These are phyloP conservation scores for Torymus texanus DNA, from an alignment of 2,888 invertebrate genomes.

Conservation along the genomic window DNA sequence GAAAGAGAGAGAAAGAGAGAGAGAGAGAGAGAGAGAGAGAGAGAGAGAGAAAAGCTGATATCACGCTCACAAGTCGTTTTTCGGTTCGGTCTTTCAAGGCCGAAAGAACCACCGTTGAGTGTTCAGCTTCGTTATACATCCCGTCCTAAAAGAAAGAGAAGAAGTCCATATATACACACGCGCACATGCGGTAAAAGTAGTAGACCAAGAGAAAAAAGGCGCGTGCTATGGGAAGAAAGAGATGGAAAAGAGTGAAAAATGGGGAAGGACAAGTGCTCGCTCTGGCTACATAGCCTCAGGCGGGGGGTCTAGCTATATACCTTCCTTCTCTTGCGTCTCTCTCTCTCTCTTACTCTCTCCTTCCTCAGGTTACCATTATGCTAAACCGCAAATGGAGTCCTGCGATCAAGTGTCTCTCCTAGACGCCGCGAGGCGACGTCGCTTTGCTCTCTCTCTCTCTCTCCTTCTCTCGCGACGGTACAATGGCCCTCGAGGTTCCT, in stretches of 20 bases:
- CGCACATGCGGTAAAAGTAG: background rate
- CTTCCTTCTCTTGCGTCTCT: conserved; percentile 9
- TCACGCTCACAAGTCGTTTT: too few species aligned
- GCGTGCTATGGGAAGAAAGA: conserved; percentile 32
- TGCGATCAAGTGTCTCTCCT: conserved; percentile 74
- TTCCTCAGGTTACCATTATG: conserved; percentile 75
- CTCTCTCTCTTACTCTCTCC: conserved; percentile 51
- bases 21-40: background rate
- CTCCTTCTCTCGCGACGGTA: conserved; percentile 60
- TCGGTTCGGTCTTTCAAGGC: too few species aligned
- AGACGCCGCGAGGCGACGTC: conserved; percentile 56
- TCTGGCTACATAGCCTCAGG: conserved; percentile 56
- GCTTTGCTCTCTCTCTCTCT: conserved; percentile 52
- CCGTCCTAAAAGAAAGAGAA: too few species aligned
- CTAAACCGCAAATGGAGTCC: conserved; percentile 76
- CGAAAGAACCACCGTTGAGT: too few species aligned
- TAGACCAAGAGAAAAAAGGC: background rate
- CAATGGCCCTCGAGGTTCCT: conserved; percentile 66
- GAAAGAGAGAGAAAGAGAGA: background rate
- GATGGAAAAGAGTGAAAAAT: conserved; percentile 50
- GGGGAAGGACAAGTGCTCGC: conserved; percentile 34
- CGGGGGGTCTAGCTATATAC: conserved; percentile 57
- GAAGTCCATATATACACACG: too few species aligned
- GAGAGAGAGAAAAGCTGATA: background rate
- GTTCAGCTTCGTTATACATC: background rate